Conservation (phyloP, 2,797 vertebrate genomes). For the Galago senegalensis region DNA sequence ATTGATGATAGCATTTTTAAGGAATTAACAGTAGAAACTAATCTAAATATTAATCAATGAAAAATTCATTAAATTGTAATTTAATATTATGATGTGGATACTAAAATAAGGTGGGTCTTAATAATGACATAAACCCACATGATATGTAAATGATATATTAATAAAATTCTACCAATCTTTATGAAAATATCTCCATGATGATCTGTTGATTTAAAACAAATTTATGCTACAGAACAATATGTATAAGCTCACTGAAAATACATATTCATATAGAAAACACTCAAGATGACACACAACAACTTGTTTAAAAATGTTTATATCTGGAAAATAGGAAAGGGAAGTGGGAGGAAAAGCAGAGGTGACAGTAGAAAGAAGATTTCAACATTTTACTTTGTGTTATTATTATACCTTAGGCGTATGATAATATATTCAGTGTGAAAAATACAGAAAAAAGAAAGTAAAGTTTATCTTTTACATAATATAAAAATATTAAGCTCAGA, state of each 20-base stretch:
- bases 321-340: background rate
- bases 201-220: background rate
- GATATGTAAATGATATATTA: background rate
- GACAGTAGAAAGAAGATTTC: background rate
- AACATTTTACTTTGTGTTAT: background rate
- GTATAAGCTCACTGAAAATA: background rate
- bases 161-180: background rate
- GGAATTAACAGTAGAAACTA: background rate
- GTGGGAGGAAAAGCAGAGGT: background rate
- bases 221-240: background rate
- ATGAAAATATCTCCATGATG: background rate
- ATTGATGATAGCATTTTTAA: background rate
- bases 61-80: background rate
- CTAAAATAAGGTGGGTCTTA: background rate
- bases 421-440: background rate
- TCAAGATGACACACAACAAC: background rate
- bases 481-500: conserved; percentile 17
- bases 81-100: background rate
- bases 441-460: background rate
- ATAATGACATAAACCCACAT: conserved; percentile 23
- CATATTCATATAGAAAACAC: background rate
- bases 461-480: background rate
- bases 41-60: background rate
- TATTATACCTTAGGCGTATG: background rate
- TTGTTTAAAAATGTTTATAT: conserved; percentile 21